Conservation (phyloP, 2,888 invertebrate genomes). For the Mythimna ferrago region DNA sequence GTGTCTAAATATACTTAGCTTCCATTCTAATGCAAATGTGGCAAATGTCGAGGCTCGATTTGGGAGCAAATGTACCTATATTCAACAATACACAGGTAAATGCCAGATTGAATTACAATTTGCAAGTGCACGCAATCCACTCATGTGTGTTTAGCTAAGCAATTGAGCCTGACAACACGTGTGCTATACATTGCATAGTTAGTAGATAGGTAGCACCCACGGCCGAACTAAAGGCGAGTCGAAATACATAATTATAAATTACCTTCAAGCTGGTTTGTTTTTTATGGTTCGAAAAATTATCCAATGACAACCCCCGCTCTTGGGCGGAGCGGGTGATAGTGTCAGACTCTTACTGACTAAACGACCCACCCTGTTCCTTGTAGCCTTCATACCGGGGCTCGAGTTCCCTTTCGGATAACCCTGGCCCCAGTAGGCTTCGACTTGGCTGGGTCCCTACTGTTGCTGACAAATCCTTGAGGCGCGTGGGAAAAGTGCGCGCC, state of each 20-base stretch:
- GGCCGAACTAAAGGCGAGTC: background rate
- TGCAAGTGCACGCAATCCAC: background rate
- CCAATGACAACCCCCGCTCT: no score
- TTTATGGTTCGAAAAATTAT: no score
- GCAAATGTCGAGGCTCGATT: constrained; percentile 6
- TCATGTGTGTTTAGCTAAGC: background rate
- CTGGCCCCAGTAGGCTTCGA: no score
- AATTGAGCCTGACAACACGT: background rate
- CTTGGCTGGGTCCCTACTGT: no score
- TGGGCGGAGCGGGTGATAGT: no score
- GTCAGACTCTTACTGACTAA: no score
- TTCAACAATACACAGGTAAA: constrained; percentile 4
- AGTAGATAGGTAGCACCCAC: background rate
- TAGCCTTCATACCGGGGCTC: no score
- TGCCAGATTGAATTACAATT: constrained; percentile 1
- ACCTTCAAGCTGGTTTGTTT: no score
- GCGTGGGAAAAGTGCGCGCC: no score
- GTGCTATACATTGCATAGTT: background rate
- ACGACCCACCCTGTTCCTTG: no score
- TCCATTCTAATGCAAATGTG: constrained; percentile 6
- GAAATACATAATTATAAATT: background rate
- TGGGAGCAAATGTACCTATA: background rate
- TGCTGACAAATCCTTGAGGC: no score
- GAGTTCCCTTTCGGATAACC: no score
- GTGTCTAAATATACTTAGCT: background rate